Conservation (phyloP, 2,888 invertebrate genomes). For the Tholera decimalis region DNA sequence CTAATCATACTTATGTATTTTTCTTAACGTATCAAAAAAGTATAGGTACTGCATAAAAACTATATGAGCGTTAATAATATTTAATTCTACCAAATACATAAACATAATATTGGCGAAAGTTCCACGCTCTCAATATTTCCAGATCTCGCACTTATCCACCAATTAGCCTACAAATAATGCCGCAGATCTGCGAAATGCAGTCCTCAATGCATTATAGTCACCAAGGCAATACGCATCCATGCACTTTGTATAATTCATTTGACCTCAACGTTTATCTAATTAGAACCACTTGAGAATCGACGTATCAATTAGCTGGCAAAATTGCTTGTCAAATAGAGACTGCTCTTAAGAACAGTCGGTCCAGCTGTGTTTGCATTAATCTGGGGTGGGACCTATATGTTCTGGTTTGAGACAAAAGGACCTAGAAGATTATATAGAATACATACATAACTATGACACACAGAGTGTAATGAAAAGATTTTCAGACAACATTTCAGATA, state of each 20-base stretch:
- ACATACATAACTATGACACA: neutral
- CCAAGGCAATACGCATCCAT: conserved; percentile 49
- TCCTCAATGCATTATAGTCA: conserved; percentile 28
- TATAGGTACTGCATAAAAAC: no score
- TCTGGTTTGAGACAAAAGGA: conserved; percentile 21
- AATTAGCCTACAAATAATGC: conserved; percentile 18
- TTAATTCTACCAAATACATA: neutral
- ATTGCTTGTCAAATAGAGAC: conserved; percentile 47
- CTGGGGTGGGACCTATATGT: conserved; percentile 45
- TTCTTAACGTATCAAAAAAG: no score
- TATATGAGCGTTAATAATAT: neutral
- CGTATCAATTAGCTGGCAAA: conserved; percentile 62
- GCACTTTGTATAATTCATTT: conserved; percentile 74
- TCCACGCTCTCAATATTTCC: neutral
- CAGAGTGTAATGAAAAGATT: neutral
- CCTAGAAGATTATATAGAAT: neutral
- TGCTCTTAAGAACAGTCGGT: conserved; percentile 27
- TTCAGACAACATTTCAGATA: no score
- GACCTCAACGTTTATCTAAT: conserved; percentile 79
- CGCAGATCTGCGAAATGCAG: conserved; percentile 18
- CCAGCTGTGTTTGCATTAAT: conserved; percentile 23
- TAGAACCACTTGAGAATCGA: conserved; percentile 73
- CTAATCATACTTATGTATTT: no score
- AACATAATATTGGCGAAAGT: no score
- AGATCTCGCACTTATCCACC: conserved; percentile 17